Evolutionary conservation across 2,888 invertebrate genomes (phyloP).

Genomic region (Ptychoptera contaminata): DNA sequence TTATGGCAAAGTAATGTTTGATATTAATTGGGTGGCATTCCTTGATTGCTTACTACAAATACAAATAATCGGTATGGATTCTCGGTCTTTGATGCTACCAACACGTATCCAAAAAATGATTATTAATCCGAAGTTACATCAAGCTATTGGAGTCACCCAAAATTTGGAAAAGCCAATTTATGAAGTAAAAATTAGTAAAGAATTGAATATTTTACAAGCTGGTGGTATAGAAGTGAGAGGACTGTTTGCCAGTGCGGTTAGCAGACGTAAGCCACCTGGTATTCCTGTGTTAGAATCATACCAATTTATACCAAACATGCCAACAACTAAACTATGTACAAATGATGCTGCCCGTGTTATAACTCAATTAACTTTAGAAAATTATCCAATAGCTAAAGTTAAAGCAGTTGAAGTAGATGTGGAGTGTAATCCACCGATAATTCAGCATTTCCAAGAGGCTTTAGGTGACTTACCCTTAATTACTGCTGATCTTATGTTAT

Average conservation of each 20-base stretch:
- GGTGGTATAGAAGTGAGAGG: constrained; percentile 68
- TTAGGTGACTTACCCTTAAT: constrained; percentile 53
- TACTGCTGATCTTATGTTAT: constrained; percentile 45
- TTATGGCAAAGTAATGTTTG: constrained; percentile 40
- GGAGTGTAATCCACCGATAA: constrained; percentile 33
- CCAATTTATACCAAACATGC: constrained; percentile 49
- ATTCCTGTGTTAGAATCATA: constrained; percentile 66
- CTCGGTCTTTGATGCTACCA: constrained; percentile 56
- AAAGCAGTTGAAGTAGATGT: constrained; percentile 40
- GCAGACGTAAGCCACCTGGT: constrained; percentile 47
- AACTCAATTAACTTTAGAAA: constrained; percentile 60
- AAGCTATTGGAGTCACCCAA: constrained; percentile 22
- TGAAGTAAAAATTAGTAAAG: constrained; percentile 22
- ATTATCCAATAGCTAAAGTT: constrained; percentile 43
- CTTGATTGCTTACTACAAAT: constrained; percentile 83
- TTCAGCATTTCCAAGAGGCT: constrained; percentile 38
- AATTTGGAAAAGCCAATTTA: constrained; percentile 15
- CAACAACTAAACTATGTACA: constrained; percentile 15
- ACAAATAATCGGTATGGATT: constrained; percentile 51
- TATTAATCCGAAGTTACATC: constrained; percentile 49
- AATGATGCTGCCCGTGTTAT: constrained; percentile 41
- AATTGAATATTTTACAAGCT: constrained; percentile 33
- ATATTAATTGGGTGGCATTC: constrained; percentile 74
- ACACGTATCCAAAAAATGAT: constrained; percentile 54
- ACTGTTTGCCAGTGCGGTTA: constrained; percentile 58